These are phyloP conservation scores for Lagopus leucura DNA, from an alignment of 2,113 vertebrate species.

Conservation along the genomic window DNA sequence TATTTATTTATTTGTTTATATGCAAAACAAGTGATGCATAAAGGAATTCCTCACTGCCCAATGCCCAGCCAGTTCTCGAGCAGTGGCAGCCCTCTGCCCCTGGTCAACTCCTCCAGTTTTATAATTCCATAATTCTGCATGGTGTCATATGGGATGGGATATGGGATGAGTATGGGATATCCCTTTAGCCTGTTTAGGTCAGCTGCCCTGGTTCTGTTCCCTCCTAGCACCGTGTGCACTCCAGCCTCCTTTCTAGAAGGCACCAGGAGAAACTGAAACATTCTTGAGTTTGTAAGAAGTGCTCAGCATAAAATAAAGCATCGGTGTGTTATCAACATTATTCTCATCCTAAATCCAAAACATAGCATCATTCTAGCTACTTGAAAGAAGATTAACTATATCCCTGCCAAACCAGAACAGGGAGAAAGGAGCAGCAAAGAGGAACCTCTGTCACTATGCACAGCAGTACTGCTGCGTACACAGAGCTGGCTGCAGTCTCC, in stretches of 20 bases:
- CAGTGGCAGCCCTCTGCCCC: background rate
- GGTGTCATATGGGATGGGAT: too few species aligned
- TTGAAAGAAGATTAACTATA: background rate
- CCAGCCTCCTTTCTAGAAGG: too few species aligned
- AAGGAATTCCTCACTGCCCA: background rate
- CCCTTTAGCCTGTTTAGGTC: background rate
- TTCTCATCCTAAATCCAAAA: too few species aligned
- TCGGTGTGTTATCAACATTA: too few species aligned
- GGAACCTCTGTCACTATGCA: background rate
- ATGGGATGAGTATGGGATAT: background rate
- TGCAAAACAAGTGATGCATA: background rate
- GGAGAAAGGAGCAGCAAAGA: background rate
- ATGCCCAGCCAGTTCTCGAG: background rate
- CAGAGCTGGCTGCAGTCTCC: background rate
- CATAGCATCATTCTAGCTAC: background rate
- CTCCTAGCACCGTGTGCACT: too few species aligned
- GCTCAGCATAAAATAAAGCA: too few species aligned
- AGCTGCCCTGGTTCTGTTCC: too few species aligned
- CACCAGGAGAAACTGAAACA: too few species aligned
- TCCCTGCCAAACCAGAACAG: background rate
- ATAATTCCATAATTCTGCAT: background rate
- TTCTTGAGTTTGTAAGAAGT: too few species aligned
- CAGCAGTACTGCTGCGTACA: background rate
- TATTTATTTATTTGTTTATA: background rate
- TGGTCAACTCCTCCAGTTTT: background rate